A percentile compares a stretch with the other conserved stretches of the same genome.
Conservation (phyloP, 1,140 invertebrate species). For the Mylabris phalerata region DNA sequence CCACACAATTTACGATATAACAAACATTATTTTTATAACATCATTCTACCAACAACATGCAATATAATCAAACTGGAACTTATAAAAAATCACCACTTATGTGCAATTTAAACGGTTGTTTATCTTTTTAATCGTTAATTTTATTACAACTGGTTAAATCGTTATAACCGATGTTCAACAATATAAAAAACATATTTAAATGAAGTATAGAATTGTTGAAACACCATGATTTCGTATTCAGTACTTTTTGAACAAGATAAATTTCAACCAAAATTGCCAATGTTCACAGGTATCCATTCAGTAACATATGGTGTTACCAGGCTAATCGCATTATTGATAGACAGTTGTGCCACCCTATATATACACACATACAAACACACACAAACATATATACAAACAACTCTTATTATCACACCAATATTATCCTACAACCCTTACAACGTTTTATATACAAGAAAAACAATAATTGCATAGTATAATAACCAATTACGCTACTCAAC, state of each 20-base stretch:
- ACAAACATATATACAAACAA: neutral
- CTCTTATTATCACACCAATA: neutral
- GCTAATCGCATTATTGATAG: slow-evolving; percentile 16
- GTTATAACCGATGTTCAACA: too few relatives aligned
- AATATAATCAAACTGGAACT: neutral
- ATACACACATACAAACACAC: slow-evolving; percentile 1
- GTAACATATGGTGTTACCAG: slow-evolving; percentile 15
- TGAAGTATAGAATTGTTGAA: slow-evolving; percentile 3
- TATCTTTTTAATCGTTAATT: too few relatives aligned
- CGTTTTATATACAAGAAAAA: neutral
- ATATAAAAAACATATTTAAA: neutral
- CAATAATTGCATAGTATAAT: too few relatives aligned
- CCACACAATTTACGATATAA: slow-evolving; percentile 8
- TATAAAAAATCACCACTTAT: neutral
- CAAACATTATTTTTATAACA: slow-evolving; percentile 10
- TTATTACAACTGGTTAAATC: too few relatives aligned
- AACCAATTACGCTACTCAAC: too few relatives aligned
- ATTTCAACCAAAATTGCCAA: slow-evolving; percentile 8
- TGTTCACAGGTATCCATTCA: slow-evolving; percentile 11
- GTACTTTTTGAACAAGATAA: slow-evolving; percentile 14
- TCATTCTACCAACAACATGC: slow-evolving; percentile 5
- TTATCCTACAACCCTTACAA: neutral
- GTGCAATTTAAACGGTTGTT: slow-evolving; percentile 1
- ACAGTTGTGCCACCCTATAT: slow-evolving; percentile 13
- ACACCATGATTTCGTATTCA: slow-evolving; percentile 11